Conservation (phyloP, 2,113 vertebrate genomes). For the Mormyrus iriodes region DNA sequence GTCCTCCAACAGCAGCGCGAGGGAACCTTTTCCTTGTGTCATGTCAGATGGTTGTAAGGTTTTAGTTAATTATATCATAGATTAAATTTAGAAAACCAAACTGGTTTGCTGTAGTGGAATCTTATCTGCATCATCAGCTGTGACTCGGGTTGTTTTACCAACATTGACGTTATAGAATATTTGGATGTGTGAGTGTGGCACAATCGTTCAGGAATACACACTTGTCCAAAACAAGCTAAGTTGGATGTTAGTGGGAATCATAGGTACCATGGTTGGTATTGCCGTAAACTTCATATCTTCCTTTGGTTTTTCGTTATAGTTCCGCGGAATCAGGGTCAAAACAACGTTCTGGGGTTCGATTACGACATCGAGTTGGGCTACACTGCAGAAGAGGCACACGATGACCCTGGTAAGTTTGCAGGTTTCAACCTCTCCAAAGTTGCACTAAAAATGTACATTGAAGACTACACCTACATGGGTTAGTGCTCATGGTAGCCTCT, state of each 20-base stretch:
- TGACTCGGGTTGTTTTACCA: neutral
- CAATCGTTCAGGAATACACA: neutral
- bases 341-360: conserved; percentile 72
- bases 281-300: conserved; percentile 13
- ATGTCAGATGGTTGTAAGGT: neutral
- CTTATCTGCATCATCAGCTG: neutral
- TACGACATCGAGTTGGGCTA: conserved; percentile 89
- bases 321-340: conserved; percentile 75
- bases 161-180: neutral
- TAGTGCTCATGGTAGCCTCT: no score
- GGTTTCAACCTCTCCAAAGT: neutral
- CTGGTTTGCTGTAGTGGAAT: neutral
- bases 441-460: neutral
- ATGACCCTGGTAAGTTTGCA: conserved; percentile 77
- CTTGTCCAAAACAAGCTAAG: neutral
- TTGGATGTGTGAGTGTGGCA: neutral
- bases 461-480: no score
- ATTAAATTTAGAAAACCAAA: neutral
- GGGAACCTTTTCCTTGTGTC: neutral
- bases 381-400: conserved; percentile 79
- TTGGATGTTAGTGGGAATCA: neutral
- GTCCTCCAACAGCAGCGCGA: neutral
- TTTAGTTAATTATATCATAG: neutral
- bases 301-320: conserved; percentile 58
- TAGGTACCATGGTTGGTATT: neutral